These are phyloP conservation scores for Saccostrea echinata DNA, from an alignment of 1,140 invertebrate species.

Conservation along the genomic window DNA sequence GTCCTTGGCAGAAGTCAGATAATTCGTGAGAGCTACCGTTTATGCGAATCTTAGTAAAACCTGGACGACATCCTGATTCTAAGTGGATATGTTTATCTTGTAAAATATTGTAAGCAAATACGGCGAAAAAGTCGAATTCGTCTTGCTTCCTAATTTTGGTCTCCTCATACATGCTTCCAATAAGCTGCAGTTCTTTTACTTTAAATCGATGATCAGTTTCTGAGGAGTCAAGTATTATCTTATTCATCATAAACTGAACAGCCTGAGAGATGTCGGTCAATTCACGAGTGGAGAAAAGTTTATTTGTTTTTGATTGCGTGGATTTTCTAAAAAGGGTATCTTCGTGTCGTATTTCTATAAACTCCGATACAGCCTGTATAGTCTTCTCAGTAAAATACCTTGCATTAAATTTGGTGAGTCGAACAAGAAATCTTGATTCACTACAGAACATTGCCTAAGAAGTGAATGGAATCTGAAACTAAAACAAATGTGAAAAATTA, in stretches of 20 bases:
- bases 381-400: slow-evolving; percentile 2
- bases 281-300: not conserved
- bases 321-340: not conserved
- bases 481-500: no score
- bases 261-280: not conserved
- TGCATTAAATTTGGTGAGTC: not conserved
- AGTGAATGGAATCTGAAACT: no score
- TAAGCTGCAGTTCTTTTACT: not conserved
- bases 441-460: no score
- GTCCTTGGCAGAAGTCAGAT: not conserved
- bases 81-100: not conserved
- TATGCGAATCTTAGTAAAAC: slow-evolving; percentile 14
- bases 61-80: not conserved
- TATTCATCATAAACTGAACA: not conserved
- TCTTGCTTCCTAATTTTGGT: not conserved
- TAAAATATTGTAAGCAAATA: not conserved
- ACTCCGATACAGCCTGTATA: not conserved
- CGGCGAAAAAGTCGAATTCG: slow-evolving; percentile 16
- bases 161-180: slow-evolving; percentile 1
- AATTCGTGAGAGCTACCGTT: not conserved
- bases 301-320: not conserved
- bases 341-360: not conserved
- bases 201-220: slow-evolving; percentile 20
- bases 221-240: not conserved
- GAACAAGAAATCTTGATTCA: no score